A percentile compares a stretch with the other conserved stretches of the same genome.
These are phyloP conservation scores for Muscicapa striata DNA, from an alignment of 2,797 vertebrate genomes.

Conservation along the genomic window DNA sequence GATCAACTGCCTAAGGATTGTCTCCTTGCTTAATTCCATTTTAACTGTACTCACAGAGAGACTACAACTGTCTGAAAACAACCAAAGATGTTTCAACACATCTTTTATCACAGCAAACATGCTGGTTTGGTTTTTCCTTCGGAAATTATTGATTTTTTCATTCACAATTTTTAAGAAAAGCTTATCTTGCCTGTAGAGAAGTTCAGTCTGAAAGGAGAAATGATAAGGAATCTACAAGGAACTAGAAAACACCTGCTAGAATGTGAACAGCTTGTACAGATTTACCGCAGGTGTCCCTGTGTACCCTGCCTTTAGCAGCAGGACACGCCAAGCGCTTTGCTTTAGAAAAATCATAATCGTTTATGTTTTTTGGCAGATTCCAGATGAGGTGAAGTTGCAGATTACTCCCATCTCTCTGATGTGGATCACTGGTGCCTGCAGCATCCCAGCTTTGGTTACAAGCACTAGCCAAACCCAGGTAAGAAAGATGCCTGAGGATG, in stretches of 20 bases:
- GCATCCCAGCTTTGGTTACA: not conserved
- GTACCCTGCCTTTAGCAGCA: not conserved
- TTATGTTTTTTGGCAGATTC: not conserved
- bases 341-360: not conserved
- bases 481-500: not conserved
- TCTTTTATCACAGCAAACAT: not conserved
- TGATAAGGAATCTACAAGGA: not conserved
- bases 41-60: not conserved
- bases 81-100: not conserved
- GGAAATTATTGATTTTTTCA: slow-evolving; percentile 22
- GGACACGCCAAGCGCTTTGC: not conserved
- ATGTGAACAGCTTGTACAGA: not conserved
- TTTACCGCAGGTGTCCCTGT: not conserved
- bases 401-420: not conserved
- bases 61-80: not conserved
- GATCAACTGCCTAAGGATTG: not conserved
- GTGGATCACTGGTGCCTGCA: not conserved
- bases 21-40: not conserved
- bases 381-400: not conserved
- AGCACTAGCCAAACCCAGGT: not conserved
- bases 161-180: not conserved
- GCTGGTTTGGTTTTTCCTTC: not conserved
- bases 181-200: not conserved
- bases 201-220: not conserved
- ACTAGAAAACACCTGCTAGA: not conserved